These are phyloP conservation scores for Datnioides undecimradiatus DNA, from an alignment of 2,113 vertebrate genomes.

Conservation along the genomic window DNA sequence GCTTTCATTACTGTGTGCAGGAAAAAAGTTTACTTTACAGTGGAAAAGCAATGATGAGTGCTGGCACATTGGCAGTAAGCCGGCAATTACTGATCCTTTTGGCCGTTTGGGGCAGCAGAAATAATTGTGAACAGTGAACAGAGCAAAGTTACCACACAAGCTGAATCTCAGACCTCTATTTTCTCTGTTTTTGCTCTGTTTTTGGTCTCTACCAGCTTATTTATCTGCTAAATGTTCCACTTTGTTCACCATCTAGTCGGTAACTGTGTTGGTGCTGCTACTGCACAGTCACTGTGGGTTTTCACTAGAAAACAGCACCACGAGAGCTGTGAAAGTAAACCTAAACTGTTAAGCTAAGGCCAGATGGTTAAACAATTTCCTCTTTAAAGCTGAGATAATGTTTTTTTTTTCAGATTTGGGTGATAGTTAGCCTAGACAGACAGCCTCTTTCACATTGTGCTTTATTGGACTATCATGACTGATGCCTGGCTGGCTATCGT, in stretches of 20 bases:
- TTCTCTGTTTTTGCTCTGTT: neutral
- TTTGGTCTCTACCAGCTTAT: neutral
- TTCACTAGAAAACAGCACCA: no score
- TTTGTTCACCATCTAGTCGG: neutral
- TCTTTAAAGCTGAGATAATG: no score
- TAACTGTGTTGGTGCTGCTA: neutral
- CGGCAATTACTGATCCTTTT: neutral
- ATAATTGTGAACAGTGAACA: neutral
- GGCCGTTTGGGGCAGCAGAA: neutral
- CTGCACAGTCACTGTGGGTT: neutral
- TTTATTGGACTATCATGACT: no score
- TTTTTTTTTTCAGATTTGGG: no score
- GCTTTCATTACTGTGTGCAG: no score
- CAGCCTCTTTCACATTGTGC: no score
- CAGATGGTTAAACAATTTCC: no score
- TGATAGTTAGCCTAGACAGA: no score
- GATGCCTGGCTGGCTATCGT: no score
- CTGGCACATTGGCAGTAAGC: neutral
- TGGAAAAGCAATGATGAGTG: neutral
- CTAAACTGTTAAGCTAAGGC: no score
- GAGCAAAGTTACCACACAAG: no score
- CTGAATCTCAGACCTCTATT: neutral
- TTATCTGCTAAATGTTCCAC: neutral
- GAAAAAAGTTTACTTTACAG: neutral
- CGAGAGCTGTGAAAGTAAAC: no score